Evolutionary conservation across 2,113 vertebrate genomes (phyloP).

Genomic region (Burhinus oedicnemus): DNA sequence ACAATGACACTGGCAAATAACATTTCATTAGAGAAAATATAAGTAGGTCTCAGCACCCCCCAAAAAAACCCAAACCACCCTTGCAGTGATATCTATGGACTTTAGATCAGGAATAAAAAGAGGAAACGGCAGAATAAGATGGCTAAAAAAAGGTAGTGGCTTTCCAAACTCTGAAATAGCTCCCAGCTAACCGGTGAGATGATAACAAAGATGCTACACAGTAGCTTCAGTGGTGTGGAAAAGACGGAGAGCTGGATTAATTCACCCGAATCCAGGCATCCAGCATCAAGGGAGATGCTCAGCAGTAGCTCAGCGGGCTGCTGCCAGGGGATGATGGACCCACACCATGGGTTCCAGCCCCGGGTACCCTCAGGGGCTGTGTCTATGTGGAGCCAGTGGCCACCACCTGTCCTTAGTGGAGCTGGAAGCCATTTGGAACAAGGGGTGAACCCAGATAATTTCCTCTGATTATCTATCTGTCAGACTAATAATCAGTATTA

Average conservation of each 20-base stretch:
- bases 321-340: not conserved
- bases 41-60: not conserved
- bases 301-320: not conserved
- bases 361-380: not conserved
- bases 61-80: not conserved
- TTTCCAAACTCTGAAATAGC: not conserved
- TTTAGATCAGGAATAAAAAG: not conserved
- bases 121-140: not conserved
- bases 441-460: not conserved
- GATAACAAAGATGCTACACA: not conserved
- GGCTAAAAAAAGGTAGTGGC: not conserved
- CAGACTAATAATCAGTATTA: not conserved
- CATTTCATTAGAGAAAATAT: not conserved
- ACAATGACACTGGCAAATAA: not conserved
- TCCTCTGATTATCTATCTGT: not conserved
- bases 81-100: not conserved
- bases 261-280: not conserved
- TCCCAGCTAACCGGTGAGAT: not conserved
- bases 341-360: accelerated
- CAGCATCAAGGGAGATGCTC: not conserved
- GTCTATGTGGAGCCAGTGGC: accelerated
- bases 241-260: not conserved
- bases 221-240: not conserved
- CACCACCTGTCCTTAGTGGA: not conserved
- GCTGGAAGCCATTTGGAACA: not conserved